These are phyloP conservation scores for Norana najaformis DNA, from an alignment of 2,888 invertebrate genomes.

Conservation along the genomic window DNA sequence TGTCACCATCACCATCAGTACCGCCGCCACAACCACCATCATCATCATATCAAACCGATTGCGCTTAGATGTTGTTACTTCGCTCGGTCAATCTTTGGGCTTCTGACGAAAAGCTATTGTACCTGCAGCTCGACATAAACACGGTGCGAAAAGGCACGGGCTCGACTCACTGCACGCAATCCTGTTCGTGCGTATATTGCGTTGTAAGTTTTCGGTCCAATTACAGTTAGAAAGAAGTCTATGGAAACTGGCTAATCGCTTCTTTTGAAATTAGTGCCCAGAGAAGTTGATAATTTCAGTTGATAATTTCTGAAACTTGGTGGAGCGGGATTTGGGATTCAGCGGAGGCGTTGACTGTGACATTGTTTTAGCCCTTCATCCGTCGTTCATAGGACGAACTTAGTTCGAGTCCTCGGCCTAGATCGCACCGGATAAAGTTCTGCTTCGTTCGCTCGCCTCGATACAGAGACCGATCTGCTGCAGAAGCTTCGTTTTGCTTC, in stretches of 20 bases:
- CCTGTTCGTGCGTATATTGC: not conserved
- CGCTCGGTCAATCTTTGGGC: not conserved
- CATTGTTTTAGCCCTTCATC: not conserved
- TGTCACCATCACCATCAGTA: no score
- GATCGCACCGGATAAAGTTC: not conserved
- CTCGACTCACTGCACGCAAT: not conserved
- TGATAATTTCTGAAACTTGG: not conserved
- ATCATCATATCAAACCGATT: no score
- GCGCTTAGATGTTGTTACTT: no score
- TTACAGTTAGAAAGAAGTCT: not conserved
- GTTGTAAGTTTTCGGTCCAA: not conserved
- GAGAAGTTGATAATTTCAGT: not conserved
- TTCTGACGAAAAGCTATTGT: not conserved
- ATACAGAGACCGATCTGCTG: not conserved
- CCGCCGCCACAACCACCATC: no score
- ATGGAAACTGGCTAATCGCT: not conserved
- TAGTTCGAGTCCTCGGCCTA: not conserved
- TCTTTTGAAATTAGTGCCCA: not conserved
- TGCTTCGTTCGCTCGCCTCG: not conserved
- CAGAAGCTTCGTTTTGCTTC: not conserved
- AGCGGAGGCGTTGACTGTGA: not conserved
- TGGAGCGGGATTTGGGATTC: no score
- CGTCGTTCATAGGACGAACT: not conserved
- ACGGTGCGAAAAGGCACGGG: not conserved
- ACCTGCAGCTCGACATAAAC: not conserved